Base-by-base conservation (phyloP, 2,797 vertebrate genomes). In the Hyperoplus lanceolatus region DNA sequence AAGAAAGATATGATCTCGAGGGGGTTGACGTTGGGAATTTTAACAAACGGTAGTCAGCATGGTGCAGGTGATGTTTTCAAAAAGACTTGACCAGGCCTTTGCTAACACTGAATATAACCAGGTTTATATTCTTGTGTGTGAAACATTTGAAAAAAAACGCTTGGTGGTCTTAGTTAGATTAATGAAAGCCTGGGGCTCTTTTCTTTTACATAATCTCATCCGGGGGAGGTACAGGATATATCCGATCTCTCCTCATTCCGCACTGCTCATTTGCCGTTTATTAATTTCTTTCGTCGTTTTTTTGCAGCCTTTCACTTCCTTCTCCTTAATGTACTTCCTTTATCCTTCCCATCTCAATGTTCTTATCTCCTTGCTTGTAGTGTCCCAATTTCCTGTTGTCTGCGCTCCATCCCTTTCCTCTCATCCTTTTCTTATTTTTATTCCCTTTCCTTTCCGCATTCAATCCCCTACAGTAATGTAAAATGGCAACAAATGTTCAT, bases 171-270 rank as follows among this genome's bases (percentile, higher is more conserved):
- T n/a, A 56, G 73, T 57, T 70, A 38, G 51, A 75, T 71, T 64
- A 84, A 77, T 63, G 51, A 81, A 73, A 45, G 70, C 80, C 79
- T 3, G 10, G 39, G 66, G 70, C 75, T 67, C 38, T 64, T 70
- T 49, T 18, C 29, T 48, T 10, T 89, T 87, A 76, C 38, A 81
- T 88, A 87, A 89, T 61, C 67, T 58, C 58, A 71, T 73, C 49
- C 16, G 50, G 29, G 43, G 81, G 63, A 79, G 61, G 53, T 55
- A 49, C 56, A 55, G 70, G 41, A 69, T 67, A 15, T 61, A 76
- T 71, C 29, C 13, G 16, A 36, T 77, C 67, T 50, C 57, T 58
- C 42, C 73, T 72, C 38, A 9, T 77, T 80, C 69, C 58, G 78
- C 48, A 77, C 66, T 18, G 60, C 63, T 85, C 73, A 58, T 50